Percentiles rank a stretch among this genome's conserved stretches.
Conservation (phyloP, 2,888 invertebrate genomes). For the Caenorhabditis auriculariae region DNA sequence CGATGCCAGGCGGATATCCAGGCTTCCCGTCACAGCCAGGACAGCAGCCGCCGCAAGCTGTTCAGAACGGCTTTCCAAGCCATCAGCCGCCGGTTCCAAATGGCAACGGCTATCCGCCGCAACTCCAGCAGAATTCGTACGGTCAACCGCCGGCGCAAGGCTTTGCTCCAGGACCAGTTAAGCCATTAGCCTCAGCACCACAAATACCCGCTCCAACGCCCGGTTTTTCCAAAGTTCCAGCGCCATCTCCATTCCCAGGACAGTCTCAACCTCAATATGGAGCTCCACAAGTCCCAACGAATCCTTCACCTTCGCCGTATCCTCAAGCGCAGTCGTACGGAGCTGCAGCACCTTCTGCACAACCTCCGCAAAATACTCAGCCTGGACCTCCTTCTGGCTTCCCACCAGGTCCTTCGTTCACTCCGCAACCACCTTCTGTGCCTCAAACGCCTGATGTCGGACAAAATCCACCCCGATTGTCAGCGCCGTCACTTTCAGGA, state of each 20-base stretch:
- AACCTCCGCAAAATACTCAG: not conserved
- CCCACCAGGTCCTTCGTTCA: conserved; percentile 10
- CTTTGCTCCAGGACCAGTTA: not conserved
- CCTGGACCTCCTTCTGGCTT: conserved; percentile 2
- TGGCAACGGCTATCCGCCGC: too few relatives aligned
- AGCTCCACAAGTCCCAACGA: not conserved
- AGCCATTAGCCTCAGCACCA: not conserved
- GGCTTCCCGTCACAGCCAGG: too few relatives aligned
- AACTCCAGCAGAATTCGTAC: too few relatives aligned
- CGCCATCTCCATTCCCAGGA: conserved; percentile 1
- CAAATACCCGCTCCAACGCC: not conserved
- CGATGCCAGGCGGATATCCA: too few relatives aligned
- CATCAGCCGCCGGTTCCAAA: too few relatives aligned
- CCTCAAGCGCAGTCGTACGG: conserved; percentile 10
- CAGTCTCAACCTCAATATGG: not conserved
- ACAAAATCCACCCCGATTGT: too few relatives aligned
- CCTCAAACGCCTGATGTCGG: too few relatives aligned
- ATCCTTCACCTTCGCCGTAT: conserved; percentile 2
- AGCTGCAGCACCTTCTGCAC: conserved; percentile 4
- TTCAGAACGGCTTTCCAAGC: too few relatives aligned
- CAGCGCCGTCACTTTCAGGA: too few relatives aligned
- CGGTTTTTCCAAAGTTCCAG: not conserved
- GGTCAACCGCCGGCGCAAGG: not conserved
- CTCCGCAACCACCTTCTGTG: too few relatives aligned
- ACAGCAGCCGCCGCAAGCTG: too few relatives aligned